A percentile compares a stretch with the other conserved stretches of the same genome.
These are phyloP conservation scores for Endomychus coccineus DNA, from an alignment of 2,888 invertebrate genomes.

Conservation along the genomic window DNA sequence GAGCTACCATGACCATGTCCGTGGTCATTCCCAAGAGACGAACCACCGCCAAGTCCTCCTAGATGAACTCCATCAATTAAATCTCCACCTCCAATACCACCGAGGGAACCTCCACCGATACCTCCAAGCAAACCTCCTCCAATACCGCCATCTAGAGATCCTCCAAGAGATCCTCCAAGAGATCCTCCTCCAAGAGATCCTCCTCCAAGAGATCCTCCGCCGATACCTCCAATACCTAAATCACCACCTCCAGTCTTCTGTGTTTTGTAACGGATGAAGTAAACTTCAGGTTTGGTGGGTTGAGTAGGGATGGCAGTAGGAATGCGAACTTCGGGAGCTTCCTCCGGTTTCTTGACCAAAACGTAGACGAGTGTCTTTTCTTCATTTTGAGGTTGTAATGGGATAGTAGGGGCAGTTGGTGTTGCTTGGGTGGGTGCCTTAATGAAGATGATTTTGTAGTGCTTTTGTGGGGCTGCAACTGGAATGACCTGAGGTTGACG, in stretches of 20 bases:
- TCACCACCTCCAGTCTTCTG: constrained; percentile 50
- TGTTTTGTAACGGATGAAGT: constrained; percentile 80
- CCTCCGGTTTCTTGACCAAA: constrained; percentile 81
- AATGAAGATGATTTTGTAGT: constrained; percentile 84
- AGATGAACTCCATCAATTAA: constrained; percentile 12
- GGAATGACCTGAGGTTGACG: constrained; percentile 56
- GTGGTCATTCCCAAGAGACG: constrained; percentile 7
- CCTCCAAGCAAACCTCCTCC: constrained; percentile 34
- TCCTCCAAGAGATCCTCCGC: constrained; percentile 18
- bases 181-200: constrained; percentile 12
- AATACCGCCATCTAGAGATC: constrained; percentile 15
- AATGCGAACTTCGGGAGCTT: constrained; percentile 71
- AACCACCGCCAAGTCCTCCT: constrained; percentile 5
- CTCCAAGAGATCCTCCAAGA: constrained; percentile 2
- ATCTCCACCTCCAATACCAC: constrained; percentile 14
- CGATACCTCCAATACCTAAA: constrained; percentile 29
- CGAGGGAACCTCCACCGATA: constrained; percentile 27
- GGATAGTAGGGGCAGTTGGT: constrained; percentile 70
- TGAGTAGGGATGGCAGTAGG: constrained; percentile 73
- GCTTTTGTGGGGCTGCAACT: constrained; percentile 60
- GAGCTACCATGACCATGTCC: constrained; percentile 31
- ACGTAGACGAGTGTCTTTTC: constrained; percentile 86
- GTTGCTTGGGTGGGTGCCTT: constrained; percentile 76
- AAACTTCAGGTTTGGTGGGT: constrained; percentile 83
- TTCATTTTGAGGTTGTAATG: constrained; percentile 72